These are phyloP conservation scores for Ia io DNA, from an alignment of 2,113 vertebrate genomes.

Conservation along the genomic window DNA sequence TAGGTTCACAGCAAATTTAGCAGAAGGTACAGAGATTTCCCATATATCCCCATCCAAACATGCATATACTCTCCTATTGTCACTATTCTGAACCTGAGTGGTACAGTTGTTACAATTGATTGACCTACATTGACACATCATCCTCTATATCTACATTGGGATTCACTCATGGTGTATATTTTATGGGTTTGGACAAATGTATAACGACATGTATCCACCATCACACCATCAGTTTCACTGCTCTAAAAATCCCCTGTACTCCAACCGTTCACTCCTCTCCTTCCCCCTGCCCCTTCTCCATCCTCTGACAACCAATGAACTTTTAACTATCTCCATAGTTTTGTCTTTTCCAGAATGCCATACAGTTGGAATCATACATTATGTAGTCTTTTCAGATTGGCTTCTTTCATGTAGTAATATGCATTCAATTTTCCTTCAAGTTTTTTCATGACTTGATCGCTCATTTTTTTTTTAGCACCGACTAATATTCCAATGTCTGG, in stretches of 20 bases:
- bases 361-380: not conserved
- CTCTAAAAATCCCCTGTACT: not conserved
- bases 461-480: not conserved
- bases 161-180: not conserved
- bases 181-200: not conserved
- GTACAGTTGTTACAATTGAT: not conserved
- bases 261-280: not conserved
- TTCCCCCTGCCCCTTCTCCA: rapidly evolving
- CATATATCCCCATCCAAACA: not conserved
- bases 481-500: not conserved
- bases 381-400: not conserved
- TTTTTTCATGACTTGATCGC: not conserved
- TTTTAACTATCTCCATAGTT: not conserved
- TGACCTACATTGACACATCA: not conserved
- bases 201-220: not conserved
- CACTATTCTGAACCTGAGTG: not conserved
- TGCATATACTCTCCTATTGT: not conserved
- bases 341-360: not conserved
- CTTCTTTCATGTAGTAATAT: not conserved
- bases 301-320: not conserved
- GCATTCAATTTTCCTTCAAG: not conserved
- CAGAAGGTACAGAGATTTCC: not conserved
- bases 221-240: not conserved
- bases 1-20: not conserved
- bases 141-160: not conserved